Evolutionary conservation across 2,888 invertebrate species (phyloP), one percentile per base, ranked within the genome.

Genomic region (Athrips mouffetella): DNA sequence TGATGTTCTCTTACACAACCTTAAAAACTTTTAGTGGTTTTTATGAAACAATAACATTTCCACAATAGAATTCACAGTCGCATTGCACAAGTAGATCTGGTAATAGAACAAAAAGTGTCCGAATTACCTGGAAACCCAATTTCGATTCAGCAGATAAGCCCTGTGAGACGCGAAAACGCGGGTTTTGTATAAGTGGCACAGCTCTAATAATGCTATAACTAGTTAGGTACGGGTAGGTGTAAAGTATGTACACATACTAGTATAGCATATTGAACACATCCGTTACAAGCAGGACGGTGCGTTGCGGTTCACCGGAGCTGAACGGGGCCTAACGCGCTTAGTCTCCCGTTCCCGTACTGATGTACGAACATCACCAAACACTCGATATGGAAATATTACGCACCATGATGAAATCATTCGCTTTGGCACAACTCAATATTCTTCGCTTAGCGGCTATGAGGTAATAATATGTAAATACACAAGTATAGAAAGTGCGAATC

Each of bases 221-320:
- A 25, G 5, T 25, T n/a, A n/a, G 27, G 5, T 25, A n/a, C 39
- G 21, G 20, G 7, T n/a, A 39, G 27, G 7, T 25, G 29, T 41
- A 27, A n/a, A n/a, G 30, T 10, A 11, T 18, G 13, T 18, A 18
- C 1, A 35, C n/a, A 35, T 6, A 35, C 8, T 8, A 4, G 8
- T 15, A 20, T 37, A 20, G 18, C 16, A 8, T 76, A 79, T 78
- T 58, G 75, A 79, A 76, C 80, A 80, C 51, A 51, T 82, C 85
- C 86, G 86, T 84, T 76, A 51, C 37, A 79, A 70, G 71, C 76
- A 81, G 84, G 85, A 80, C 76, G 76, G 76, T 58, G 66, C 57
- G 80, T 68, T 70, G 77, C 84, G 81, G 82, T 79, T 77, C 87
- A 84, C 68, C 76, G 86, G 78, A 86, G 87, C 86, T 77, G 85